Percentiles rank a stretch among this genome's conserved stretches.
phyloP scores from a whole-genome alignment of 2,797 vertebrate species.

The Hippoglossus hippoglossus region DNA sequence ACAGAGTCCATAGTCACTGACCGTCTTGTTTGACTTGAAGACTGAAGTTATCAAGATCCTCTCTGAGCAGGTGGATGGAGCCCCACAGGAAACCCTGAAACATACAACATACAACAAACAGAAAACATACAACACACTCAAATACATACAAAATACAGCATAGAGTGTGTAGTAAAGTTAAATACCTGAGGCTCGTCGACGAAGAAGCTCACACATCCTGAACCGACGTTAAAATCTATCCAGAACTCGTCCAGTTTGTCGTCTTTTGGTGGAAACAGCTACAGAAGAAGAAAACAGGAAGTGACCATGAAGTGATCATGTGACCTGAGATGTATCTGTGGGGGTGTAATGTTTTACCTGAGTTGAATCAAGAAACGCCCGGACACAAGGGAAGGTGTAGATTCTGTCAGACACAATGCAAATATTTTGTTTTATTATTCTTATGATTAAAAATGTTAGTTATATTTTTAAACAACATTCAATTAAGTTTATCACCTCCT shows the following conservation, averaged over 20 bases:
- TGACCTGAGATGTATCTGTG: background rate
- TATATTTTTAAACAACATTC: too few relatives aligned
- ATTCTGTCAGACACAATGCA: constrained; percentile 80
- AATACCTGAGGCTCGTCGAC: constrained; percentile 87
- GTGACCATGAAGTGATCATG: background rate
- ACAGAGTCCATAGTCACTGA: constrained; percentile 10
- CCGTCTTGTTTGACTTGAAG: constrained; percentile 75
- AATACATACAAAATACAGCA: too few relatives aligned
- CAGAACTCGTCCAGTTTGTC: constrained; percentile 92
- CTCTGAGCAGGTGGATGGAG: constrained; percentile 83
- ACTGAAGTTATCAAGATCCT: constrained; percentile 79
- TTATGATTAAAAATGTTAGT: too few relatives aligned
- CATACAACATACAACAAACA: background rate
- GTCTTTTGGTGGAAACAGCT: constrained; percentile 90
- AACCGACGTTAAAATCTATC: constrained; percentile 93
- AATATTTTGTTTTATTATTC: too few relatives aligned
- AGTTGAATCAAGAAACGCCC: constrained; percentile 84
- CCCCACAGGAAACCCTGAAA: constrained; percentile 89
- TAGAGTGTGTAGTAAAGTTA: too few relatives aligned
- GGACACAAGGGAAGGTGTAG: constrained; percentile 88
- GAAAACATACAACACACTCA: background rate
- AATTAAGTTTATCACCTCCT: constrained; percentile 80
- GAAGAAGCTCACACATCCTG: constrained; percentile 90
- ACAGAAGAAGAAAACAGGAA: background rate
- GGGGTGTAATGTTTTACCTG: constrained; percentile 79